Evolutionary conservation across 2,888 invertebrate species (phyloP).

Genomic region (Slavum lentiscoides): DNA sequence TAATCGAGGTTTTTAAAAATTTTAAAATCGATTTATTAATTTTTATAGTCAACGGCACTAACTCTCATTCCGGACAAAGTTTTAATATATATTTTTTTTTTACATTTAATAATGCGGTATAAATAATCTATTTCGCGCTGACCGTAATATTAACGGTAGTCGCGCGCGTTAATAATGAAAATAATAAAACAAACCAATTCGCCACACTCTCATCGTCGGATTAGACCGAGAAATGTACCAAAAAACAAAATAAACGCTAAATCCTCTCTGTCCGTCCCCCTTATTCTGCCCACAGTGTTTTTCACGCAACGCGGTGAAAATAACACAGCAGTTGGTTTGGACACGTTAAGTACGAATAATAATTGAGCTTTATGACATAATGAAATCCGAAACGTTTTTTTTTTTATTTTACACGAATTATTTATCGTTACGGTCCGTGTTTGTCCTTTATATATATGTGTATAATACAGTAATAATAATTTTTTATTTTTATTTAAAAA

Average conservation of each 20-base stretch:
- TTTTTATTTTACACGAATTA: conserved; percentile 9
- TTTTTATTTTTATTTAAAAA: background rate
- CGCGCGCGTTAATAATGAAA: background rate
- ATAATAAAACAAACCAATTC: background rate
- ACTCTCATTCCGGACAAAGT: too few species aligned
- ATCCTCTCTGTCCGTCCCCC: too few species aligned
- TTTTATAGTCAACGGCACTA: too few species aligned
- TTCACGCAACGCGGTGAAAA: background rate
- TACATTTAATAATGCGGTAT: background rate
- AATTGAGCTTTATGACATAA: conserved; percentile 9
- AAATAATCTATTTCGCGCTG: background rate
- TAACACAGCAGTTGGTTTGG: conserved; percentile 20
- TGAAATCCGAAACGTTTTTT: conserved; percentile 17
- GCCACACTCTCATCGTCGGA: conserved; percentile 1
- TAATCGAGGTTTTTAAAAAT: too few species aligned
- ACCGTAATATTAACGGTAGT: background rate
- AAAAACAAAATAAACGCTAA: background rate
- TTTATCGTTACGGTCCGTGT: conserved; percentile 19
- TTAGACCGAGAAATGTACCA: conserved; percentile 19
- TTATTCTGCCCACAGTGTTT: background rate
- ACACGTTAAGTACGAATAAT: conserved; percentile 26
- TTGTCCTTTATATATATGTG: conserved; percentile 14
- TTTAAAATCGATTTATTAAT: too few species aligned
- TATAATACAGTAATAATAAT: conserved; percentile 4
- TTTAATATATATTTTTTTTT: too few species aligned